Percentiles rank a stretch among this genome's conserved stretches.
phyloP scores from a whole-genome alignment of 2,113 vertebrate species.

The Indicator indicator region DNA sequence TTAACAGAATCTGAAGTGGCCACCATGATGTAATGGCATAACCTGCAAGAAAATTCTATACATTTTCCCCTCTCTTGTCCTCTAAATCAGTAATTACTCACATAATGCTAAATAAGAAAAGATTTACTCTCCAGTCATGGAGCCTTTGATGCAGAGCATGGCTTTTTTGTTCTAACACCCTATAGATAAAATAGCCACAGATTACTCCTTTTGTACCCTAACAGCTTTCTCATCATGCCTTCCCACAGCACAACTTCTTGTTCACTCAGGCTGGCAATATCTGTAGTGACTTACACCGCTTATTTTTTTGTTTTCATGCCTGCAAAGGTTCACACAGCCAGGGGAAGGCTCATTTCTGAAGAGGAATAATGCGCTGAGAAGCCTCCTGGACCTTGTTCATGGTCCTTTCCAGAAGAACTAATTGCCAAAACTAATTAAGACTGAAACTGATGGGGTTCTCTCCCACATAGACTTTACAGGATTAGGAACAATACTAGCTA shows the following conservation, averaged over 20 bases:
- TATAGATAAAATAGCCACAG: constrained; percentile 53
- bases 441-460: constrained; percentile 48
- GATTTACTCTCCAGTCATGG: constrained; percentile 15
- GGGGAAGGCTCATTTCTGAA: constrained; percentile 65
- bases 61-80: constrained; percentile 10
- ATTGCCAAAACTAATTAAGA: constrained; percentile 68
- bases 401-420: constrained; percentile 51
- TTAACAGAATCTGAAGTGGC: not conserved
- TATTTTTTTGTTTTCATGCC: constrained; percentile 49
- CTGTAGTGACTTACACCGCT: constrained; percentile 43
- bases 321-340: constrained; percentile 58
- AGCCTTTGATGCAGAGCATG: not conserved
- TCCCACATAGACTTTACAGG: constrained; percentile 61
- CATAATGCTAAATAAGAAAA: constrained; percentile 52
- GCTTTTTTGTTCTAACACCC: constrained; percentile 57
- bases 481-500: constrained; percentile 70
- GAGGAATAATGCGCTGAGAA: constrained; percentile 51
- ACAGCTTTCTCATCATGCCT: constrained; percentile 59
- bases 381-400: constrained; percentile 32
- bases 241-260: constrained; percentile 53
- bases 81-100: constrained; percentile 48
- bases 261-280: constrained; percentile 63
- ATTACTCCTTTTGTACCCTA: constrained; percentile 62
- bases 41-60: not conserved
- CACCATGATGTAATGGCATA: constrained; percentile 15